phyloP scores from a whole-genome alignment of 2,113 vertebrate species.

The Rhineura floridana region DNA sequence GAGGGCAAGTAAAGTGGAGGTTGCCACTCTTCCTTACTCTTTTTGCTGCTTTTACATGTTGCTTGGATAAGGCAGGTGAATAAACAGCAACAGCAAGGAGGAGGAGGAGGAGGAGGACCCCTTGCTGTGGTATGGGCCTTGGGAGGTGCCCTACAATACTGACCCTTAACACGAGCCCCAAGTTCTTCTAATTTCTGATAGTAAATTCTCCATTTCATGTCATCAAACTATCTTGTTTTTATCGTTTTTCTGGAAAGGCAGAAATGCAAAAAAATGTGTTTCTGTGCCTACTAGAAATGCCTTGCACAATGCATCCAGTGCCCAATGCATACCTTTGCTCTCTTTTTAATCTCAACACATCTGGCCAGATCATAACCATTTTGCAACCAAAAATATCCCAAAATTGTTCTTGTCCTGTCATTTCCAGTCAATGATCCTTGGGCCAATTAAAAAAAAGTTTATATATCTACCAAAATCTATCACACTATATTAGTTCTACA shows the following conservation, averaged over 20 bases:
- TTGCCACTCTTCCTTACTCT: too few relatives aligned
- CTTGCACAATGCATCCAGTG: neutral
- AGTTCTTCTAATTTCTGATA: neutral
- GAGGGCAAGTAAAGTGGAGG: too few relatives aligned
- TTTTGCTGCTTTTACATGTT: too few relatives aligned
- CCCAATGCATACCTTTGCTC: neutral
- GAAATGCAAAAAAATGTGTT: neutral
- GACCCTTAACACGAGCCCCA: too few relatives aligned
- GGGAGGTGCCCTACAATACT: too few relatives aligned
- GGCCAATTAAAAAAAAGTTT: neutral
- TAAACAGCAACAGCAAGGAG: too few relatives aligned
- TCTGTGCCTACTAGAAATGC: neutral
- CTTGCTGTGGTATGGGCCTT: too few relatives aligned
- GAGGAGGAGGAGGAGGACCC: too few relatives aligned
- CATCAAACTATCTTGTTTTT: too few relatives aligned
- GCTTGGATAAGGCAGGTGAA: too few relatives aligned
- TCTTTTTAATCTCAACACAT: neutral
- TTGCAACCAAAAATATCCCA: neutral
- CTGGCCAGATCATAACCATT: neutral
- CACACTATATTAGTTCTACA: neutral
- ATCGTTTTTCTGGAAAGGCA: neutral
- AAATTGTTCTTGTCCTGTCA: neutral
- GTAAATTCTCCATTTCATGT: neutral
- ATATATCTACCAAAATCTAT: neutral
- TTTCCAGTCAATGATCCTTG: neutral